Conservation (phyloP, 2,797 vertebrate species). For the Neomorphus geoffroyi region DNA sequence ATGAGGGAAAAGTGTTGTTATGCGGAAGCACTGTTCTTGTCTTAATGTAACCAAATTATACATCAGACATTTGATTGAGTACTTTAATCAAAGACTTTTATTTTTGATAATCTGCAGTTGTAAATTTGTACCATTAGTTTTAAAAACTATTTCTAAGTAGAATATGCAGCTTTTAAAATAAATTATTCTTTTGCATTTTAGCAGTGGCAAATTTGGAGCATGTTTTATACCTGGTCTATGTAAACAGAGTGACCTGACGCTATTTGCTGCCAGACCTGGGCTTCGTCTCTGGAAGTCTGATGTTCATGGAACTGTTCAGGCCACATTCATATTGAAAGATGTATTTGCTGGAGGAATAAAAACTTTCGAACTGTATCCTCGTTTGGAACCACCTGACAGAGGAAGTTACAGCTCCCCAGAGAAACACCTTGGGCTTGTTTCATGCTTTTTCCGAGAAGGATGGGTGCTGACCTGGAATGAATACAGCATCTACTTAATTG, state of each 20-base stretch:
- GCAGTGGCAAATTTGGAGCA: constrained; percentile 90
- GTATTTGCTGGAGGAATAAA: constrained; percentile 85
- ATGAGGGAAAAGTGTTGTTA: neutral
- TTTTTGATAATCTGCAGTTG: neutral
- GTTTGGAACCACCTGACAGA: constrained; percentile 69
- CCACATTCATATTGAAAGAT: constrained; percentile 87
- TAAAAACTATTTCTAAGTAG: neutral
- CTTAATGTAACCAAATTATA: neutral
- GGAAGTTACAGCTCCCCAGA: constrained; percentile 82
- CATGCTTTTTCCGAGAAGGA: constrained; percentile 88
- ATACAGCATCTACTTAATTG: constrained; percentile 91
- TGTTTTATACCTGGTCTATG: constrained; percentile 96
- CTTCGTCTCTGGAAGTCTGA: constrained; percentile 93
- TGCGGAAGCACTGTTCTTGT: neutral
- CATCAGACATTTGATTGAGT: neutral
- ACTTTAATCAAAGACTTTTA: neutral
- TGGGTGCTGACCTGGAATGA: constrained; percentile 98
- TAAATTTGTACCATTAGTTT: neutral
- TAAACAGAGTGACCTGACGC: constrained; percentile 91
- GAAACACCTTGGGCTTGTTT: constrained; percentile 88
- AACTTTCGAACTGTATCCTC: constrained; percentile 89
- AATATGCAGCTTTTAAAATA: neutral
- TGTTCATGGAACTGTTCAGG: constrained; percentile 87
- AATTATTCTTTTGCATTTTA: constrained; percentile 59
- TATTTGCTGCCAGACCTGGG: constrained; percentile 90